Conservation (phyloP, 2,888 invertebrate genomes). For the Drosophila hamatofila region DNA sequence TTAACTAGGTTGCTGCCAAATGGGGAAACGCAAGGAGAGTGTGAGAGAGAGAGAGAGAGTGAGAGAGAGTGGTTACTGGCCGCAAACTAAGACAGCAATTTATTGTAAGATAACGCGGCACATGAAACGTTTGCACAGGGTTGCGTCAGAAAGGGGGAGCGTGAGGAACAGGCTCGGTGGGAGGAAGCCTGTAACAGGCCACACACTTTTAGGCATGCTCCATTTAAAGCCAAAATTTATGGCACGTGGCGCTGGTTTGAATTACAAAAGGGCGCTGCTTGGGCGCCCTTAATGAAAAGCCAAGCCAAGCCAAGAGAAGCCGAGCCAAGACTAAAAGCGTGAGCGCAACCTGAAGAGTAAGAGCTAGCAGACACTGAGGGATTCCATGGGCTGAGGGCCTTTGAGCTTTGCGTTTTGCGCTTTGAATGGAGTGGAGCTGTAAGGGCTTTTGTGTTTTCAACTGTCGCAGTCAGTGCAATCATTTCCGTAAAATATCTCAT, state of each 20-base stretch:
- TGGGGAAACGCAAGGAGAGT: not conserved
- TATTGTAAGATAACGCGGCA: constrained; percentile 71
- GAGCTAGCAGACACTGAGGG: too few species aligned
- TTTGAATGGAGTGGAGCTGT: not conserved
- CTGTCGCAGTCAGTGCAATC: constrained; percentile 39
- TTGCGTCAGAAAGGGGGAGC: not conserved
- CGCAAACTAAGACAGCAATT: constrained; percentile 74
- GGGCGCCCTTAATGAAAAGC: constrained; percentile 64
- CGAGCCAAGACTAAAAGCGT: not conserved
- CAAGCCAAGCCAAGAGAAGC: constrained; percentile 3
- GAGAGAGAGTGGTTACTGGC: constrained; percentile 21
- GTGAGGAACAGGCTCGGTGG: not conserved
- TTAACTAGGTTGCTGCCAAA: constrained; percentile 30
- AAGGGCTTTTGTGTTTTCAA: constrained; percentile 40
- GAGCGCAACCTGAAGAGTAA: constrained; percentile 31
- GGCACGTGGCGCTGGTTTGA: constrained; percentile 69
- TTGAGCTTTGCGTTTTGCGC: constrained; percentile 2
- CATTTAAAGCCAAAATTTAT: constrained; percentile 79
- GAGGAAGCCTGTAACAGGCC: constrained; percentile 53
- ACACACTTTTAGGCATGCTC: constrained; percentile 69
- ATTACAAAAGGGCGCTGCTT: constrained; percentile 64
- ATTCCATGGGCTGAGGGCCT: not conserved
- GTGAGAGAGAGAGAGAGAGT: not conserved
- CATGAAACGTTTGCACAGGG: constrained; percentile 24
- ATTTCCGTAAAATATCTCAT: constrained; percentile 34